A percentile compares a stretch with the other conserved stretches of the same genome.
Conservation (phyloP, 2,888 invertebrate species). For the Congeria kusceri region DNA sequence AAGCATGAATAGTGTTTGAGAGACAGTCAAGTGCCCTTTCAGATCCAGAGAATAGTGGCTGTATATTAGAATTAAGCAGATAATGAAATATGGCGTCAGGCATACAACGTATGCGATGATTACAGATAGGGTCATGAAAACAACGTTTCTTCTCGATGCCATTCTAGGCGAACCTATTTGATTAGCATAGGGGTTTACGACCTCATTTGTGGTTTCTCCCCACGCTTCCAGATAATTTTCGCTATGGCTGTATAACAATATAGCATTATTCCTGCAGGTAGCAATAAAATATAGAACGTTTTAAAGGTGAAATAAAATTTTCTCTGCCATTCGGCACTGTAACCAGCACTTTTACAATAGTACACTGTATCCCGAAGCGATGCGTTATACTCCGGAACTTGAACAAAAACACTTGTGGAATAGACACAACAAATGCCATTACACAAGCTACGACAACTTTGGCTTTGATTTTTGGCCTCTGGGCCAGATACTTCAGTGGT, state of each 20-base stretch:
- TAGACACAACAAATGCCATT: conserved; percentile 84
- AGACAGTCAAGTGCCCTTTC: conserved; percentile 69
- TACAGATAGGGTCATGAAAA: conserved; percentile 86
- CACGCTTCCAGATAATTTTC: conserved; percentile 84
- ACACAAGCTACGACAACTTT: conserved; percentile 84
- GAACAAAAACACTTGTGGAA: conserved; percentile 85
- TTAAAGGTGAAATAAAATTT: conserved; percentile 85
- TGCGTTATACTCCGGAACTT: conserved; percentile 77
- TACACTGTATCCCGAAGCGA: conserved; percentile 80
- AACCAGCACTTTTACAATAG: conserved; percentile 85
- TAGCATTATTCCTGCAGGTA: conserved; percentile 85
- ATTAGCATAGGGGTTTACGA: conserved; percentile 12
- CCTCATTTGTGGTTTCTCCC: conserved; percentile 27
- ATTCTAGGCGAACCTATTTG: conserved; percentile 68
- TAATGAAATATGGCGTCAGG: conserved; percentile 86
- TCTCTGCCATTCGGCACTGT: conserved; percentile 85
- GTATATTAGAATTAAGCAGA: conserved; percentile 85
- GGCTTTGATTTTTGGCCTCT: conserved; percentile 78
- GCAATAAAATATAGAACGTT: conserved; percentile 84
- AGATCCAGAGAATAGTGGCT: conserved; percentile 79
- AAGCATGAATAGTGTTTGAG: conserved; percentile 82
- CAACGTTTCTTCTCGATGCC: conserved; percentile 84
- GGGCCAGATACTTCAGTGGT: conserved; percentile 83
- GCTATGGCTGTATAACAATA: conserved; percentile 84
- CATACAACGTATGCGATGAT: conserved; percentile 85